Base-by-base conservation (phyloP, 2,113 vertebrate species). In the Numenius arquata region DNA sequence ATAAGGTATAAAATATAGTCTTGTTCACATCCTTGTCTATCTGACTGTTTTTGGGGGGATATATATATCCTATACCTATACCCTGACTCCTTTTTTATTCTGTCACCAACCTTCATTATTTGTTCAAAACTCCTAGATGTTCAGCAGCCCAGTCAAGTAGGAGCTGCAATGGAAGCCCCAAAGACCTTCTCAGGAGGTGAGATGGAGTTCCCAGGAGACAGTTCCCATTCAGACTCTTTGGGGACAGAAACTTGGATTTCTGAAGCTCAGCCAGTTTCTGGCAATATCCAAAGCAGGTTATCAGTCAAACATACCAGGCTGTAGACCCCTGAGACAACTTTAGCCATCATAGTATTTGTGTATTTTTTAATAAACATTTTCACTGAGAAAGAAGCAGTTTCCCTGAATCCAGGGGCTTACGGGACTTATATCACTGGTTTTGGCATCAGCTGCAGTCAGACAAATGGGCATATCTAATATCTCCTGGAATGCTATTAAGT, bases 291-390 rank as follows among this genome's bases (percentile, higher is more conserved):
- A 93, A 79, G 59, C 48, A 83, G 32, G 25, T 9, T 72, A 73
- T 34, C 70, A 63, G 43, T 52, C 55, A 80, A 93, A 48, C 20
- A 76, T 7, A 66, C 8, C 27, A 70, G 62, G 11, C 5, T 56
- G 34, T 0, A 40, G 26, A 45, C 2, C n/a, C 9, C 13, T 21
- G 78, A 95, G 81, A 74, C 34, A 89, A 90, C 45, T 93, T 92
- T 27, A 77, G 47, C 23, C 56, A 85, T 50, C 9, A 82, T 4
- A 38, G 15, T 15, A 53, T 78, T 67, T 52, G 20, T 30, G 12
- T 71, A 48, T 93, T 89, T 91, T 93, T 38, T 79, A 90, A 93
- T 68, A 82, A 92, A 87, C 32, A 15, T 65, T 95, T 94, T 68
- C 74, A 85, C 62, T 83, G 84, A 93, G 41, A 88, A 88, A 89